Evolutionary conservation across 2,797 vertebrate species (phyloP), one percentile per base, ranked within the genome.

Genomic region (Epinephelus coioides): DNA sequence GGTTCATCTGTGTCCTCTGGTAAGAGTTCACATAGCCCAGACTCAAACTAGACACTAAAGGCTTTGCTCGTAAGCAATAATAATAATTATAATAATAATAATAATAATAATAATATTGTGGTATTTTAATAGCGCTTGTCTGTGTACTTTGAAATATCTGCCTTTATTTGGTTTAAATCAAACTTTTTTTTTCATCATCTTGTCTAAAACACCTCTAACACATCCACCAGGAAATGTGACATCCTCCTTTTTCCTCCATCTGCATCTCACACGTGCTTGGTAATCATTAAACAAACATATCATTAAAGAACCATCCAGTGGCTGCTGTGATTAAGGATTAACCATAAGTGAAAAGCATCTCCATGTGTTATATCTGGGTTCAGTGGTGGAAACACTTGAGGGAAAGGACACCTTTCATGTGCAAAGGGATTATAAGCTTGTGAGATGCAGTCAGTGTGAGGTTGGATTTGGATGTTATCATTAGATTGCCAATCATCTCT

Each of bases 1-100:
- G 97, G 98, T 92, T 99, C 98, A 70, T 99, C 98, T 5, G 89
- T 98, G 82, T 98, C 97, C 92, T 99, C 98, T 30, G 98, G 98
- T 99, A 94, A 97, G 97, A 96, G 50, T 79, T 89, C 44, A 74
- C 60, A 69, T 18, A 46, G 34, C 30, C 27, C 51, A 60, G 0
- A 80, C 46, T 53, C 62, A 30, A 7, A 77, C 57, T 54, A 27
- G 11, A 65, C 21, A 14, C 30, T 4, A 34, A 5, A 57, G 9
- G 19, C 2, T 13, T 44, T 27, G 47, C 11, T 14, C 14, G 0
- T n/a, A 7, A 13, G 17, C 7, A 6, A 38, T 65, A 10, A 30
- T 23, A 21, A 15, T 21, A 25, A 62, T 40, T 13, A 55, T 44
- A 21, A 21, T n/a, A 40, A 66, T 69, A 13, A 25, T 25, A 2